Percentiles rank a stretch among this genome's conserved stretches.
Evolutionary conservation across 2,797 vertebrate species (phyloP).

Genomic region (Falco novaeseelandiae): DNA sequence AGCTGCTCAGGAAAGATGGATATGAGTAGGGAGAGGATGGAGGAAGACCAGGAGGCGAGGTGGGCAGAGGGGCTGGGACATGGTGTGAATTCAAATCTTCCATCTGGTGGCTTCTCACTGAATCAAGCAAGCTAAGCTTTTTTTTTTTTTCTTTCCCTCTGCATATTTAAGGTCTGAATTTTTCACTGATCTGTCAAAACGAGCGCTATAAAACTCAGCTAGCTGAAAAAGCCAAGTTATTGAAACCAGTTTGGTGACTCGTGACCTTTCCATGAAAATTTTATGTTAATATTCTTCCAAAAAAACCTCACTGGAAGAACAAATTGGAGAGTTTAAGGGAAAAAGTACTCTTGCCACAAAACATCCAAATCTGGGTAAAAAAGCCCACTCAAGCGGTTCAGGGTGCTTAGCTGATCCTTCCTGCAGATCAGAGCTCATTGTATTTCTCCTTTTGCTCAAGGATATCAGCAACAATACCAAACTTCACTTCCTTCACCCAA

Average conservation of each 20-base stretch:
- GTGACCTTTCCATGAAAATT: background rate
- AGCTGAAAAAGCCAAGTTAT: background rate
- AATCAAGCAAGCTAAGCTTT: background rate
- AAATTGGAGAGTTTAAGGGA: background rate
- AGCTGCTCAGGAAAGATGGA: background rate
- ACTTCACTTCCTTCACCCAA: background rate
- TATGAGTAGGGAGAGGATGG: fast-evolving
- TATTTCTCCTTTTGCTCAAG: background rate
- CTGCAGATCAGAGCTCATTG: conserved; percentile 18
- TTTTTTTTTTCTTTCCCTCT: background rate
- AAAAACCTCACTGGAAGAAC: background rate
- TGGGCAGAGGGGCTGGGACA: background rate
- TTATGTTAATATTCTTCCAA: background rate
- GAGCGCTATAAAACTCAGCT: background rate
- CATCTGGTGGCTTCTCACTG: background rate
- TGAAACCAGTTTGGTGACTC: background rate
- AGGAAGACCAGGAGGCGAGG: background rate
- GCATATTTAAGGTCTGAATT: background rate
- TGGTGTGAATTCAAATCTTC: background rate
- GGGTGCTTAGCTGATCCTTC: background rate
- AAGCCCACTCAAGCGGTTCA: fast-evolving
- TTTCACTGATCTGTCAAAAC: background rate
- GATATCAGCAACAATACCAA: background rate
- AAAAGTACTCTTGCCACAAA: background rate
- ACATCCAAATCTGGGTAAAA: background rate